phyloP scores from a whole-genome alignment of 2,797 vertebrate genomes.

The Argyrosomus regius region DNA sequence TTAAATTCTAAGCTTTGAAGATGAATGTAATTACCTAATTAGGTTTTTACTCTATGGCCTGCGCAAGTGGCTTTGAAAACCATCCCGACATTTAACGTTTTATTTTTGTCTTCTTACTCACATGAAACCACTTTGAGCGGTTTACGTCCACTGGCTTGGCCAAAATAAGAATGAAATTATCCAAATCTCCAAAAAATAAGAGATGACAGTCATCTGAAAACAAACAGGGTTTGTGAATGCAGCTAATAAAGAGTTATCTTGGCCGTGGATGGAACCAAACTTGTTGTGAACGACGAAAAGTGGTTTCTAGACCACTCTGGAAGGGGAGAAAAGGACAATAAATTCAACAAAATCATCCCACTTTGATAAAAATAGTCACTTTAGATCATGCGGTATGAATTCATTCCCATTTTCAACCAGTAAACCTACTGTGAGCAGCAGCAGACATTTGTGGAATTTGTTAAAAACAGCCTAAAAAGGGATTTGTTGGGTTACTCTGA shows the following conservation, averaged over 20 bases:
- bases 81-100: background rate
- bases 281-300: background rate
- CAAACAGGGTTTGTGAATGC: background rate
- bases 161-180: background rate
- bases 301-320: conserved; percentile 15
- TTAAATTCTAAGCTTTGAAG: conserved; percentile 2
- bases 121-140: background rate
- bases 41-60: background rate
- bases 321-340: background rate
- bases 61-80: background rate
- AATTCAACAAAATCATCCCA: background rate
- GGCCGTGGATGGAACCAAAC: background rate
- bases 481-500: background rate
- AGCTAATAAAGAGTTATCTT: conserved; percentile 1
- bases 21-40: conserved; percentile 22
- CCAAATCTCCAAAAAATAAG: background rate
- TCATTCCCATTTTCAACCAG: conserved; percentile 18
- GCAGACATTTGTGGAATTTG: background rate
- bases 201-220: background rate
- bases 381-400: conserved; percentile 4
- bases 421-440: background rate
- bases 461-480: background rate
- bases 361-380: background rate
- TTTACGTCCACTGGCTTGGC: background rate
- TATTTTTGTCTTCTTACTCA: conserved; percentile 32